Base-by-base conservation (phyloP, 30 jellyfish, hydroid and myxozoan species). In the Aurelia coerulea region DNA sequence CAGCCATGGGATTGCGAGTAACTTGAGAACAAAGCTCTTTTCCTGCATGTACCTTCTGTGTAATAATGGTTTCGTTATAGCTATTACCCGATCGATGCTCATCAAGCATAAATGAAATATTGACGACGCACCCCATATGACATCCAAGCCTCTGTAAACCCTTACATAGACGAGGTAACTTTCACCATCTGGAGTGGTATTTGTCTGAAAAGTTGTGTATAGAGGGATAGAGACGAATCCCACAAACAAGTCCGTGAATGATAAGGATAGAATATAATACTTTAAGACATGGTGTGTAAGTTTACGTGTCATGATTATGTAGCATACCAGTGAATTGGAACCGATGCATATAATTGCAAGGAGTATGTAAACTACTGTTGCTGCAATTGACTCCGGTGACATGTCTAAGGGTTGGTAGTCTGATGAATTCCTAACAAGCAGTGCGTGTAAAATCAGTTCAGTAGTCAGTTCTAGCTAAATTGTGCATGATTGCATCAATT, bases 221-320 rank as follows among this genome's bases (percentile, higher is more conserved):
- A n/a, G n/a, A 53, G 84, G 84, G 37, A 73, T 73, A 70, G 56
- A 42, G 2, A 73, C 71, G 33, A 19, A 68, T 16, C 84, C 84
- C 12, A 29, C 50, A 10, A 73, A 53, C 33, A 73, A 14, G 50
- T 73, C 84, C 12, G 84, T 73, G 49, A 73, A 6, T 49, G 84
- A 68, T 39, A 73, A 42, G 4, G 84, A 73, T 4, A 73, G 19
- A 17, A 73, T 49, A 53, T 73, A 73, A 70, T 14, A 73, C 71
- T 33, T 49, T 5, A 52, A 12, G 11, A 52, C 52, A 15, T 46
- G 12, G 8, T 73, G 46, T 42, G 53, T 9, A 4, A 50, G 8
- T 50, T 50, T 73, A 14, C 19, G 18, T 34, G 53, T 17, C n/a
- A 11, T 13, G 8, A 49, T 10, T 4, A 73, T 52, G 84, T 50